Evolutionary conservation across 1,140 invertebrate species (phyloP), one percentile per base, ranked within the genome.

Genomic region (Saccostrea echinata): DNA sequence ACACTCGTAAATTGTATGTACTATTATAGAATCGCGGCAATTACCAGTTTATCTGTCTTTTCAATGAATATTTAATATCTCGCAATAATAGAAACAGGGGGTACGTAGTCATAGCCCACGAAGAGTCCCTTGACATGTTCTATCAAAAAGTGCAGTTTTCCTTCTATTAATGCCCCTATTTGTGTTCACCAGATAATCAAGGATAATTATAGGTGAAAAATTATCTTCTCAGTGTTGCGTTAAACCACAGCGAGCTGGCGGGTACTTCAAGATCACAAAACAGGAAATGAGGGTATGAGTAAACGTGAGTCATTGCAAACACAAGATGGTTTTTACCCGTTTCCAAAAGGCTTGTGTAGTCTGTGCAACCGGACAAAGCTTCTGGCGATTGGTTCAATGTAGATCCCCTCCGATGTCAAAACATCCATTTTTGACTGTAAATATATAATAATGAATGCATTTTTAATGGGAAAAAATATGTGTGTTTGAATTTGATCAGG

Each of bases 351-450:
- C 12, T 83, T 83, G 52, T 53, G 35, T 83, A 83, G 21, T n/a
- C n/a, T 53, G 81, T 51, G 43, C 81, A 83, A 18, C 43, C 52
- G 43, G 81, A 83, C 35, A 13, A 24, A 83, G 52, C 81, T 83
- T 11, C 27, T 53, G 81, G 81, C 35, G 43, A 83, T 83, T 16
- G 81, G 81, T 21, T 83, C 81, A 83, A 83, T 83, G 52, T 83
- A 83, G 52, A 83, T 35, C 12, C 81, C 81, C 21, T 83, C 52
- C 35, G 35, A 51, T 51, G 81, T 51, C 33, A 83, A 27, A 52
- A 83, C 52, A 30, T 83, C 43, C 43, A 83, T 83, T 21, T 21
- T 51, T 3, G 81, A 51, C 81, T 83, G 35, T 16, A 51, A 83
- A 8, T 43, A 43, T 43, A 43, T 24, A 52, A 83, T 52, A 53